Evolutionary conservation across 2,797 vertebrate species (phyloP), one percentile per base, ranked within the genome.

Genomic region (Okamejei kenojei): DNA sequence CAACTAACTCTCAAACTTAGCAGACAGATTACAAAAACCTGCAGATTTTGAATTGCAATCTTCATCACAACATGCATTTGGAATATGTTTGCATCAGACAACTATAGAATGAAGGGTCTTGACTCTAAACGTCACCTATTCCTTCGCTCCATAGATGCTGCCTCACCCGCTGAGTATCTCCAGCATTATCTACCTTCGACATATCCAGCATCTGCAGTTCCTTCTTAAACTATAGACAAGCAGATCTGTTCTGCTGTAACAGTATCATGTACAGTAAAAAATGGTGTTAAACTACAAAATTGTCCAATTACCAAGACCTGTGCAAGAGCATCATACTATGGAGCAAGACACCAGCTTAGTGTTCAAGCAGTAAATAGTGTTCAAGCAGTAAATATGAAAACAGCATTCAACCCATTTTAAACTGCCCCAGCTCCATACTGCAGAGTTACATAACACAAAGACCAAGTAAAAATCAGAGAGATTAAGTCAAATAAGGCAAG

Each of bases 331-430:
- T 97, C 97, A 95, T 94, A 95, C 95, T 95, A 96, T 96, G 97
- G 97, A 97, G 97, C 98, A 97, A 98, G 97, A 97, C 97, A 96
- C 97, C 96, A 96, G 96, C 96, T 96, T 96, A 94, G 63, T 95
- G 95, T 95, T 95, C 95, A 95, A 94, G 95, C 97, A 98, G 97
- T 96, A 95, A 95, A 45, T 76, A 23, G 63, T 95, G 95, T 95
- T 95, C 95, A 95, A 94, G 95, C 97, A 98, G 97, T 96, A 95
- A 95, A 45, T 76, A 23, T 13, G 88, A 91, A 91, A 38, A 73
- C 65, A 91, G 88, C 32, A 71, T 91, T 73, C 21, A 91, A 73
- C 6, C n/a, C 88, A 71, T 65, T 90, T 76, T 26, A 29, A 92
- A 19, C 54, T 91, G 71, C 23, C 15, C 90, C 71, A 74, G 29